phyloP scores from a whole-genome alignment of 2,888 invertebrate species.

The Dicycla oo region DNA sequence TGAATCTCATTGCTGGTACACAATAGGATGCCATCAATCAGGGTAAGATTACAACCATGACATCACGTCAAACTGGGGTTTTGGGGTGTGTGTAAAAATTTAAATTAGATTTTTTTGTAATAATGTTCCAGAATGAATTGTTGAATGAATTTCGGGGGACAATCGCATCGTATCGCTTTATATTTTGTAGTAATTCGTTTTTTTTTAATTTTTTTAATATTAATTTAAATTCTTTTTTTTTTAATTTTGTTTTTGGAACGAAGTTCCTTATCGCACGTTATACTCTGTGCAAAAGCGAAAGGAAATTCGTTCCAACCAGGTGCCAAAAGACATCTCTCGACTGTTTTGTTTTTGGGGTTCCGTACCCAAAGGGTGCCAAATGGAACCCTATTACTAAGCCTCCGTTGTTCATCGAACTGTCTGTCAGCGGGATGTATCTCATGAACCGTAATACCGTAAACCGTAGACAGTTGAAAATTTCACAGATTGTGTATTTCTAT shows the following conservation, averaged over 20 bases:
- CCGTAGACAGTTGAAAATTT: too few species aligned
- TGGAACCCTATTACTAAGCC: too few species aligned
- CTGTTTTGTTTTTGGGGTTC: background rate
- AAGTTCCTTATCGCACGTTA: background rate
- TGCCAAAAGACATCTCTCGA: background rate
- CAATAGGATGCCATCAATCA: conserved; percentile 76
- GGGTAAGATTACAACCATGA: conserved; percentile 74
- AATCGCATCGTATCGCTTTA: background rate
- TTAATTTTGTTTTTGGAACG: background rate
- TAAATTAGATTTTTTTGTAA: conserved; percentile 68
- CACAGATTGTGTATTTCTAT: too few species aligned
- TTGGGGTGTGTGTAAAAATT: conserved; percentile 67
- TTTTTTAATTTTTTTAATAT: too few species aligned
- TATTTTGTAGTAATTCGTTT: background rate
- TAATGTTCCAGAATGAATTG: conserved; percentile 25
- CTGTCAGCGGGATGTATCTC: too few species aligned
- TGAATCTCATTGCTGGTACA: conserved; percentile 60
- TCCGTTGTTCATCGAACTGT: too few species aligned
- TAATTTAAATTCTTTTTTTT: too few species aligned
- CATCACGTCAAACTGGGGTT: conserved; percentile 72
- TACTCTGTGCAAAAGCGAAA: background rate
- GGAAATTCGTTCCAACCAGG: too few species aligned
- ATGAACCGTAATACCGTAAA: too few species aligned
- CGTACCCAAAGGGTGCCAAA: too few species aligned
- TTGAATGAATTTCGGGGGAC: background rate